These are phyloP conservation scores for Uropsilus gracilis DNA, from an alignment of 2,113 vertebrate genomes.

Conservation along the genomic window DNA sequence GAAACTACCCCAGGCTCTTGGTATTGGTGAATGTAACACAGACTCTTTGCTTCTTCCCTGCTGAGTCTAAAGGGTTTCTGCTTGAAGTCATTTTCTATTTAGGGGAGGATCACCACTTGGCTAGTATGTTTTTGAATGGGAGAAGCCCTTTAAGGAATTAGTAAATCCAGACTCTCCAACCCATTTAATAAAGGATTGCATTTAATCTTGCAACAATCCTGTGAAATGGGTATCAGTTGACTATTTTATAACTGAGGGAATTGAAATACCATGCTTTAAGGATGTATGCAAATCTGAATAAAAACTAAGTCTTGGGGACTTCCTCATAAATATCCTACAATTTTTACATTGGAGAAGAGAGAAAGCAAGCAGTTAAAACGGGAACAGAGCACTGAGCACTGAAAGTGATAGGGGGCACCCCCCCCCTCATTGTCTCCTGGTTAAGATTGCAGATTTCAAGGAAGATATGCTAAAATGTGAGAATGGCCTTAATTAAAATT, in stretches of 20 bases:
- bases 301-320: neutral
- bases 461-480: too few species aligned
- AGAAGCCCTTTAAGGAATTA: conserved; percentile 35
- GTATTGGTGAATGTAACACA: neutral
- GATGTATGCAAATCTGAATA: neutral
- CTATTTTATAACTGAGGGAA: conserved; percentile 6
- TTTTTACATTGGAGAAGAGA: neutral
- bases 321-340: conserved; percentile 5
- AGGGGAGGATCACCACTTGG: neutral
- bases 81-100: conserved; percentile 26
- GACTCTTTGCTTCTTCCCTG: neutral
- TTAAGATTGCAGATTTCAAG: too few species aligned
- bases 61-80: conserved; percentile 12
- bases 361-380: neutral
- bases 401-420: too few species aligned
- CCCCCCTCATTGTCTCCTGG: too few species aligned
- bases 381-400: neutral
- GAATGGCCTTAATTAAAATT: too few species aligned
- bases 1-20: neutral
- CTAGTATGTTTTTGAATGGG: neutral
- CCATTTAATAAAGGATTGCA: neutral
- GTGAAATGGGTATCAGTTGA: neutral
- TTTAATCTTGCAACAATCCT: neutral
- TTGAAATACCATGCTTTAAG: neutral
- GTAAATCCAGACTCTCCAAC: neutral